phyloP scores from a whole-genome alignment of 2,888 invertebrate species.

The Cerastis leucographa region DNA sequence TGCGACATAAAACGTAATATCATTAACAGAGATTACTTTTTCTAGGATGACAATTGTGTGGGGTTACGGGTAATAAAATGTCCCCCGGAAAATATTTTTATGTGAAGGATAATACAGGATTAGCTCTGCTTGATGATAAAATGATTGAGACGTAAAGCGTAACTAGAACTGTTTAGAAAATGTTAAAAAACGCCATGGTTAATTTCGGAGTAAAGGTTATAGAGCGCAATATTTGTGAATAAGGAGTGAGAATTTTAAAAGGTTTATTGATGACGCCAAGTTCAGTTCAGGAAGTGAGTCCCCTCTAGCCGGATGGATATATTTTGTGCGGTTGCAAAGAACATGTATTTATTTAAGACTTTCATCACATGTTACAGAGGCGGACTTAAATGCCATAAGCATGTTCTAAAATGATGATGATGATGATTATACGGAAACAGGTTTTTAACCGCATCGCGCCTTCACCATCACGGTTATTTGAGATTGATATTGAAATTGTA shows the following conservation, averaged over 20 bases:
- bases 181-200: not conserved
- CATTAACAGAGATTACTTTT: conserved; percentile 65
- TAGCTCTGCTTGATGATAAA: not conserved
- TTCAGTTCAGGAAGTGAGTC: not conserved
- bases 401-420: too few relatives aligned
- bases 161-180: not conserved
- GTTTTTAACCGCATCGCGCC: not conserved
- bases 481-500: not conserved
- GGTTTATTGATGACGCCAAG: not conserved
- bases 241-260: not conserved
- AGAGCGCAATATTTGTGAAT: not conserved
- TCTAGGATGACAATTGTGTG: conserved; percentile 37
- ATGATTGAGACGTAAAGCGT: conserved; percentile 14
- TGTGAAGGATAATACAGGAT: conserved; percentile 16
- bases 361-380: too few relatives aligned
- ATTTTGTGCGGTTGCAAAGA: not conserved
- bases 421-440: not conserved
- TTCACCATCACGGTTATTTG: not conserved
- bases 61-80: conserved; percentile 28
- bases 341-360: too few relatives aligned
- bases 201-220: not conserved
- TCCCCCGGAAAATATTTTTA: not conserved
- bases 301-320: not conserved
- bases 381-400: too few relatives aligned
- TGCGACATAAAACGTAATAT: conserved; percentile 65